Percentiles rank a stretch among this genome's conserved stretches.
These are phyloP conservation scores for Sinodicranocentrus sp. DNA, from an alignment of 2,888 invertebrate species.

Conservation along the genomic window DNA sequence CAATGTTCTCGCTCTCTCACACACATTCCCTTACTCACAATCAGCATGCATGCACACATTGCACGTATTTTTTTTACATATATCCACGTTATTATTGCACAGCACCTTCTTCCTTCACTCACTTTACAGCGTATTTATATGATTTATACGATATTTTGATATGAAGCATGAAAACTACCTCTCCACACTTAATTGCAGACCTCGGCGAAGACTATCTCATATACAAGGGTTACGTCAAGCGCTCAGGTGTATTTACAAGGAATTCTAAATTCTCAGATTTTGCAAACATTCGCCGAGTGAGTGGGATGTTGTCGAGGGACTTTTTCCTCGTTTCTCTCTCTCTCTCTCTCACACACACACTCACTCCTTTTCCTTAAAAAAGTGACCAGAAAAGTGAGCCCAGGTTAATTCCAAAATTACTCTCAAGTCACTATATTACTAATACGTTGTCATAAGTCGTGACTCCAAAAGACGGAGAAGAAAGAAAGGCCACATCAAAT, in stretches of 20 bases:
- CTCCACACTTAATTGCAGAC: constrained; percentile 57
- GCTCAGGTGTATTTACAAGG: constrained; percentile 53
- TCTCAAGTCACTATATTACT: neutral
- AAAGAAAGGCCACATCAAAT: too few relatives aligned
- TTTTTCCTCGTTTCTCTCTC: constrained; percentile 15
- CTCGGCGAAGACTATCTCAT: constrained; percentile 41
- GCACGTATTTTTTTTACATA: too few relatives aligned
- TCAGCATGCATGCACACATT: too few relatives aligned
- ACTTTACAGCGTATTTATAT: neutral
- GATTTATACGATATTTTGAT: constrained; percentile 45
- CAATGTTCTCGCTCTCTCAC: too few relatives aligned
- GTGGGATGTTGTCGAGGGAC: constrained; percentile 9
- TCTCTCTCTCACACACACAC: neutral
- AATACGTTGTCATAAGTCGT: neutral
- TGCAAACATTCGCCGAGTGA: neutral
- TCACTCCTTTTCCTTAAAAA: neutral
- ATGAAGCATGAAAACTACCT: constrained; percentile 43
- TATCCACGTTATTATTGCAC: neutral
- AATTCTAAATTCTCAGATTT: constrained; percentile 60
- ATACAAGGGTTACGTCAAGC: constrained; percentile 42
- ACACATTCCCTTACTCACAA: too few relatives aligned
- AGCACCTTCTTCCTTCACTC: neutral
- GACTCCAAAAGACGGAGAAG: neutral
- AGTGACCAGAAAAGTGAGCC: too few relatives aligned
- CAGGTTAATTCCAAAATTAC: neutral